Evolutionary conservation across 2,797 vertebrate genomes (phyloP), one percentile per base, ranked within the genome.

Genomic region (Protonibea diacanthus): DNA sequence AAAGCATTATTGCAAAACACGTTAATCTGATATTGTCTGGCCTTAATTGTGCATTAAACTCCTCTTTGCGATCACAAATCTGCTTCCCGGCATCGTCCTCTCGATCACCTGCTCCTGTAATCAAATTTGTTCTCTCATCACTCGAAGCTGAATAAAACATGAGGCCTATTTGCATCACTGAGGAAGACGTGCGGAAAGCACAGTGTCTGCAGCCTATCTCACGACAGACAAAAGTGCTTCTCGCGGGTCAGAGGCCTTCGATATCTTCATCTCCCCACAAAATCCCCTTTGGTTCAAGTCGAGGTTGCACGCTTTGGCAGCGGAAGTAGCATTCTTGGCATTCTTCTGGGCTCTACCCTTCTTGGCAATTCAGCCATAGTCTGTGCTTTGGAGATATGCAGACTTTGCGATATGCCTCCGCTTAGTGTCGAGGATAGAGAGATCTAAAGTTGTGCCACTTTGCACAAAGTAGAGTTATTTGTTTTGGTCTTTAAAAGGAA

Each of bases 311-410:
- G 62, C 80, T 71, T 48, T 84, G 78, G 81, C 72, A 47, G 57
- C n/a, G n/a, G n/a, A n/a, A n/a, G n/a, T n/a, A n/a, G n/a, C n/a
- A n/a, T n/a, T n/a, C 62, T 61, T 69, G 70, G 69, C 59, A 23
- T 81, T 84, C 70, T 42, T 66, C 60, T 69, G 59, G 38, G 64
- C 58, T 25, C 44, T 49, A 3, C 25, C 63, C 49, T 61, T 65
- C 65, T 81, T 78, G 83, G 79, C 84, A 66, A 49, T 73, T 71
- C 78, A 77, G 69, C 77, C 45, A 1, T 27, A 49, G 91, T 58
- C 83, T 90, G 89, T 0, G 21, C 56, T 73, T 71, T 48, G 53
- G 66, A 91, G 87, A 90, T 85, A 90, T 62, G 86, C 83, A 45
- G 80, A 57, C 78, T 78, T 38, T 23, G 20, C 82, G 81, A 80